Percentiles rank a stretch among this genome's conserved stretches.
phyloP scores from a whole-genome alignment of 1,140 invertebrate species.

The Akabosia matsudoensis region DNA sequence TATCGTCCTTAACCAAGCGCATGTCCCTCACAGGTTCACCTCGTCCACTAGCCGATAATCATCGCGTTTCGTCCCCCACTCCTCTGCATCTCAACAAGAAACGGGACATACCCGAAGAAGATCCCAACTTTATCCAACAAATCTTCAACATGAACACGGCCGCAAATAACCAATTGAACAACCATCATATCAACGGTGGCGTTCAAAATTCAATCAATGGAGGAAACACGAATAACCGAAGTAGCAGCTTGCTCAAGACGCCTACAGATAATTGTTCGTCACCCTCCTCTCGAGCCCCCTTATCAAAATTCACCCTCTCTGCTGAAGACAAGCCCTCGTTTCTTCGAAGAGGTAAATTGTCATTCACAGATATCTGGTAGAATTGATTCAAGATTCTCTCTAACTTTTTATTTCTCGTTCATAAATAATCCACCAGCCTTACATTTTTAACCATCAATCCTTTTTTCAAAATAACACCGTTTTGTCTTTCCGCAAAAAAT shows the following conservation, averaged over 20 bases:
- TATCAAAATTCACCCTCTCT: slow-evolving; percentile 45
- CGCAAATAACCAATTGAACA: slow-evolving; percentile 21
- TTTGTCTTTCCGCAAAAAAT: background rate
- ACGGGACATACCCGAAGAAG: slow-evolving; percentile 46
- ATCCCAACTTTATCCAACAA: slow-evolving; percentile 44
- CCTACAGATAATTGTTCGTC: background rate
- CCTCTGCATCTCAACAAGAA: slow-evolving; percentile 30
- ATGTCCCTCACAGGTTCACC: slow-evolving; percentile 25
- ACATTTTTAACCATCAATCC: background rate
- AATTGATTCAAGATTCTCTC: background rate
- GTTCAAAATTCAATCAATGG: background rate
- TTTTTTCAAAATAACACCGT: background rate
- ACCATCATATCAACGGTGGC: slow-evolving; percentile 18
- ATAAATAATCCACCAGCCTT: background rate
- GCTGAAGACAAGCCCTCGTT: slow-evolving; percentile 45
- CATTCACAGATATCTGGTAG: slow-evolving; percentile 44
- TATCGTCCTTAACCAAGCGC: slow-evolving; percentile 17
- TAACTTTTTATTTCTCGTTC: background rate
- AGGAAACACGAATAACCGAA: background rate
- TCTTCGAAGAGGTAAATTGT: slow-evolving; percentile 46
- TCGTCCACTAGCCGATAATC: background rate
- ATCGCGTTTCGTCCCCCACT: background rate
- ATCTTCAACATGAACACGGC: slow-evolving; percentile 42
- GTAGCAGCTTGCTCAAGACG: background rate
- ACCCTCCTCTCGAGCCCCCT: slow-evolving; percentile 7